Evolutionary conservation across 64 coral and sea anemone species (phyloP), one percentile per base, ranked within the genome.

Genomic region (Stichodactyla mertensii): DNA sequence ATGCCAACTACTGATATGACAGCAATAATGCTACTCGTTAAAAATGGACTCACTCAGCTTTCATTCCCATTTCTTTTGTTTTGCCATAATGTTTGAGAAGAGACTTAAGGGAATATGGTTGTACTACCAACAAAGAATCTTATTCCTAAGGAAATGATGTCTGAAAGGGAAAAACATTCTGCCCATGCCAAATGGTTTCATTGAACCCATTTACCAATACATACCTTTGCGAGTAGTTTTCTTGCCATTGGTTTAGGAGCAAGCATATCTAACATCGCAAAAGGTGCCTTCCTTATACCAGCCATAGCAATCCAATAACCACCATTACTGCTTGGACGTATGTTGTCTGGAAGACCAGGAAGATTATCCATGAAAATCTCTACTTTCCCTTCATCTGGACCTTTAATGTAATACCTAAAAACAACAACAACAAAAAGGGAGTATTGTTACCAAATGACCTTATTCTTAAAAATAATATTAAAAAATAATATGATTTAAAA

Each of bases 351-450:
- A 7, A 92, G 15, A 61, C 94, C 94, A 79, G 94, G 94, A 56
- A 97, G 89, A 62, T 97, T 97, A 19, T 93, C 91, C 6, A 84
- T 87, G 86, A 97, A 97, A 71, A 97, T 81, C 52, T 97, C 94
- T 15, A 83, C 66, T 67, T 97, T 89, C 52, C 94, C 94, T 86
- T 97, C 94, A 71, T 90, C 69, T 77, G 89, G 85, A 45, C 94
- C 94, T 90, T 88, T 92, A 14, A 93, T 89, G 36, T 97, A 89
- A 88, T 97, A 97, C 51, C 94, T 97, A 52, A 82, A 53, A 52
- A 9, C 18, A 22, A 55, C 36, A 45, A 45, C 36, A 45, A 45
- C 1, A 45, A 45, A 45, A 45, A 45, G 1, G 36, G 3, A 45
- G 1, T 45, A 45, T 4, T 45, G 36, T 45, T 45, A 45, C 3